Percentiles rank a stretch among this genome's conserved stretches.
These are phyloP conservation scores for Drosophila leonis DNA, from an alignment of 2,888 invertebrate species.

Conservation along the genomic window DNA sequence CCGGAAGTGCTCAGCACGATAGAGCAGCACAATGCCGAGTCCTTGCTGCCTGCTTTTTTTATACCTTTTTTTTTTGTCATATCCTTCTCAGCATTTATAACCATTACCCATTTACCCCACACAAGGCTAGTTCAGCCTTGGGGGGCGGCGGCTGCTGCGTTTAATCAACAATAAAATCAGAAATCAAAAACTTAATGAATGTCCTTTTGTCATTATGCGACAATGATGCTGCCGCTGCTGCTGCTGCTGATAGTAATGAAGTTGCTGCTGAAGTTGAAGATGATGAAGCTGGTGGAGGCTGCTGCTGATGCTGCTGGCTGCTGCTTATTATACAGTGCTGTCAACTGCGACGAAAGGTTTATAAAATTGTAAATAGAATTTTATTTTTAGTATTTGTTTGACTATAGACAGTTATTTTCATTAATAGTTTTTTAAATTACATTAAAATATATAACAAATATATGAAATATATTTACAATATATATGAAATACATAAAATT, in stretches of 20 bases:
- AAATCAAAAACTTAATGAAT: conserved; percentile 84
- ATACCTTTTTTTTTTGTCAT: conserved; percentile 26
- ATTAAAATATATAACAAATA: neutral
- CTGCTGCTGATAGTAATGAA: conserved; percentile 18
- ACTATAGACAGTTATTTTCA: neutral
- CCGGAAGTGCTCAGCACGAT: conserved; percentile 80
- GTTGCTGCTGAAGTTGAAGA: conserved; percentile 23
- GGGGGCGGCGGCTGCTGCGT: conserved; percentile 35
- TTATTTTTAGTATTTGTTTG: neutral
- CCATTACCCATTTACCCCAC: conserved; percentile 28
- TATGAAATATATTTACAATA: neutral
- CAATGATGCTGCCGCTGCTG: conserved; percentile 16
- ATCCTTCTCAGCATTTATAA: conserved; percentile 70
- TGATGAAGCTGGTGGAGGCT: conserved; percentile 18
- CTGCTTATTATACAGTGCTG: neutral
- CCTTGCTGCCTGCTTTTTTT: conserved; percentile 10
- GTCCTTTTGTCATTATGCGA: conserved; percentile 82
- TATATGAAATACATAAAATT: neutral
- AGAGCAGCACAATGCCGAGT: conserved; percentile 62
- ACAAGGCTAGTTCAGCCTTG: conserved; percentile 16
- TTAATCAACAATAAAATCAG: conserved; percentile 82
- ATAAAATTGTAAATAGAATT: neutral
- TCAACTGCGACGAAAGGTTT: neutral
- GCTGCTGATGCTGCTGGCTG: conserved; percentile 1
- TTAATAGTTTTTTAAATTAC: too few species aligned